A percentile compares a stretch with the other conserved stretches of the same genome.
phyloP scores from a whole-genome alignment of 2,888 invertebrate genomes.

The Mythimna loreyi region DNA sequence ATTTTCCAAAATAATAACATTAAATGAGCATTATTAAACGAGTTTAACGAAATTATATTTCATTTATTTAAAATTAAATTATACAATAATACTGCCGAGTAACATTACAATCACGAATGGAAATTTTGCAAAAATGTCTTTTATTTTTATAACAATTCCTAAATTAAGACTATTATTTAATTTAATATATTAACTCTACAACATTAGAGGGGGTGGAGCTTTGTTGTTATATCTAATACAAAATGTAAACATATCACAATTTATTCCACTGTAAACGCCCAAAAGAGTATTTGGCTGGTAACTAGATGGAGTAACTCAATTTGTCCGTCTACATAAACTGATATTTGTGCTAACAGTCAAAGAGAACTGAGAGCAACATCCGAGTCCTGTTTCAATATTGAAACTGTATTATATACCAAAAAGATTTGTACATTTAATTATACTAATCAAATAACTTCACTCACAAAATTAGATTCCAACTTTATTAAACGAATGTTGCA shows the following conservation, averaged over 20 bases:
- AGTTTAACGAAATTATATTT: conserved; percentile 54
- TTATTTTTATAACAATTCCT: conserved; percentile 61
- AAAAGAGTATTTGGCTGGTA: conserved; percentile 42
- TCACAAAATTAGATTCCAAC: conserved; percentile 27
- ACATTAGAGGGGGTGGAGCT: conserved; percentile 49
- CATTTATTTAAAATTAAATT: conserved; percentile 31
- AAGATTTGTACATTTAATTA: conserved; percentile 57
- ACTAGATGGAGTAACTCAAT: conserved; percentile 56
- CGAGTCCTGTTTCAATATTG: conserved; percentile 60
- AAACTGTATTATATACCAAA: conserved; percentile 49
- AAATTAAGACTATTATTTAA: conserved; percentile 55
- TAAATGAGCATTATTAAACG: conserved; percentile 31
- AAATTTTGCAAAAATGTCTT: conserved; percentile 52
- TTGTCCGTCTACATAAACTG: conserved; percentile 50
- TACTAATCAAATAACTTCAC: conserved; percentile 51
- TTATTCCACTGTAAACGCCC: conserved; percentile 27
- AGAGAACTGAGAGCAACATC: conserved; percentile 40
- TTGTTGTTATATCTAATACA: conserved; percentile 25
- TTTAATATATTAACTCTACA: conserved; percentile 55
- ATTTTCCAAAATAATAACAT: conserved; percentile 27
- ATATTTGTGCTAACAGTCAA: conserved; percentile 55
- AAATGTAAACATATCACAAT: conserved; percentile 39
- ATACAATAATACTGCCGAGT: conserved; percentile 57
- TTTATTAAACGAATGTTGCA: conserved; percentile 12
- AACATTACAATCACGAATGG: conserved; percentile 53